These are phyloP conservation scores for Scaptodrosophila latifasciaeformis DNA, from an alignment of 2,888 invertebrate genomes.

Conservation along the genomic window DNA sequence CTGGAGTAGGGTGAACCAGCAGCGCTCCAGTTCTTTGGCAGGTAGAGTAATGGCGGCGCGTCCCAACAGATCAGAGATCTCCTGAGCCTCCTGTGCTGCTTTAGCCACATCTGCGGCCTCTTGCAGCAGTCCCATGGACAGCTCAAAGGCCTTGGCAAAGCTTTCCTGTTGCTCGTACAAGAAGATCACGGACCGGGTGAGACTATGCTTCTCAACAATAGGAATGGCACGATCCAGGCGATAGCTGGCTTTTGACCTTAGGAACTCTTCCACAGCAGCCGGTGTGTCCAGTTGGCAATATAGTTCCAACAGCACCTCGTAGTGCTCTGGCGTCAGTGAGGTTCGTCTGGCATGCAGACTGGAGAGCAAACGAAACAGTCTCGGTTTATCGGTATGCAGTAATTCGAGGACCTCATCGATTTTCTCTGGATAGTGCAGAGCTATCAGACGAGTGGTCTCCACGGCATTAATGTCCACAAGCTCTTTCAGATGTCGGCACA, in stretches of 20 bases:
- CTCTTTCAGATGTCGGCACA: constrained; percentile 75
- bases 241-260: constrained; percentile 78
- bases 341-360: constrained; percentile 77
- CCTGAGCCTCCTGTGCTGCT: constrained; percentile 45
- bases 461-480: constrained; percentile 79
- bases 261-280: constrained; percentile 77
- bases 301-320: constrained; percentile 80
- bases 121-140: constrained; percentile 77
- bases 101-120: constrained; percentile 24
- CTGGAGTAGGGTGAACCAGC: constrained; percentile 77
- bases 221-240: constrained; percentile 80
- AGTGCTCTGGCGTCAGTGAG: constrained; percentile 75
- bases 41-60: constrained; percentile 75
- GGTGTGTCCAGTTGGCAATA: constrained; percentile 78
- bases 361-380: constrained; percentile 78
- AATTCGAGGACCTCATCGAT: constrained; percentile 75
- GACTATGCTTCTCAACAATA: constrained; percentile 79
- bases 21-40: constrained; percentile 74
- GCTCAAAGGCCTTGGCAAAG: constrained; percentile 82
- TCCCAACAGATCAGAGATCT: constrained; percentile 47
- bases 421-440: constrained; percentile 77
- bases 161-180: constrained; percentile 86
- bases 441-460: constrained; percentile 80
- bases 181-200: constrained; percentile 82
- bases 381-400: constrained; percentile 41